Evolutionary conservation across 1,140 invertebrate genomes (phyloP).

Genomic region (Bombus picipes): DNA sequence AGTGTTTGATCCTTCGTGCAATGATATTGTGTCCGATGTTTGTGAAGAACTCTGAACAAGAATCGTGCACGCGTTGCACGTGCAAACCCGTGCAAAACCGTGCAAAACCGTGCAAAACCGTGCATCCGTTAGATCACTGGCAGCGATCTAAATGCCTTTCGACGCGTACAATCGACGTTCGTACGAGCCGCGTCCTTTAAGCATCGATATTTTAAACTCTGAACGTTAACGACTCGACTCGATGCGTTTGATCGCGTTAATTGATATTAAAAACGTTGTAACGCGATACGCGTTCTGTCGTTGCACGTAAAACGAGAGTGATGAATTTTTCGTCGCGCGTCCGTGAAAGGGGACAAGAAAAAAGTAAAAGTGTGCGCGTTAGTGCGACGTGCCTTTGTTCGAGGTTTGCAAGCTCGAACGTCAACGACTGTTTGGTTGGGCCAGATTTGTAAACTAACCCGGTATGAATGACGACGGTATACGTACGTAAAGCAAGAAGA

Average conservation of each 20-base stretch:
- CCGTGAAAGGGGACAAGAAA: not conserved
- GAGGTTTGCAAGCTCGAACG: conserved; percentile 52
- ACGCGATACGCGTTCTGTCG: not conserved
- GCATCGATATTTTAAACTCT: too few species aligned
- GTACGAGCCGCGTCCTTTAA: too few species aligned
- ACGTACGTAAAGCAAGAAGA: conserved; percentile 12
- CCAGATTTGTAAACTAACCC: conserved; percentile 71
- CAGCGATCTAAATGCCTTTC: conserved; percentile 17
- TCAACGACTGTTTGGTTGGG: conserved; percentile 59
- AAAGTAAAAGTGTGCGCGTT: conserved; percentile 1
- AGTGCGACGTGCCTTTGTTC: conserved; percentile 51
- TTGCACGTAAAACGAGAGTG: not conserved
- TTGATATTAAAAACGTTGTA: not conserved
- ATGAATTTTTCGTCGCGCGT: not conserved
- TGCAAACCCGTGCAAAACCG: conserved; percentile 8
- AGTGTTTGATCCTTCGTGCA: not conserved
- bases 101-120: not conserved
- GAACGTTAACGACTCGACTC: too few species aligned
- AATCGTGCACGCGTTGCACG: not conserved
- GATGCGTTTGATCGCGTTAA: too few species aligned
- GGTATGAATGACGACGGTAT: conserved; percentile 56
- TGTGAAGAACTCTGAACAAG: not conserved
- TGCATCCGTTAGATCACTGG: not conserved
- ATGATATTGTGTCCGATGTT: not conserved
- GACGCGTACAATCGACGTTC: not conserved